Conservation (phyloP, 2,888 invertebrate genomes). For the Neoscelio sp. region DNA sequence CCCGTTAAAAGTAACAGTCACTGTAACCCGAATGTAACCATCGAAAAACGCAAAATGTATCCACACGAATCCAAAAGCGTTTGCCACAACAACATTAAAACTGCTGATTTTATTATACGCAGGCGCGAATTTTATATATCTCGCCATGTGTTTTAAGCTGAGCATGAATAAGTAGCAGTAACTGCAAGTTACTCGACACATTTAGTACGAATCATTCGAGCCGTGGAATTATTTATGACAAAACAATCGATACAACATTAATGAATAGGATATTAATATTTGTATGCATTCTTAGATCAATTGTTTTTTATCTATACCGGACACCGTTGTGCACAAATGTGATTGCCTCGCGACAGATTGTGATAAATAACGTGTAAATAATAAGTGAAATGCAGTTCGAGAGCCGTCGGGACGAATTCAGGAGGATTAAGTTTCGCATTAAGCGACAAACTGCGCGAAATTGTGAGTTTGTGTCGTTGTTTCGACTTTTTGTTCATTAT, state of each 20-base stretch:
- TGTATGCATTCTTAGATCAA: slow-evolving; percentile 18
- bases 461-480: slow-evolving; percentile 35
- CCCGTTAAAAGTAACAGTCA: no score
- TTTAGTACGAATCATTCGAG: slow-evolving; percentile 56
- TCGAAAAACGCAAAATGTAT: no score
- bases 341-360: not conserved
- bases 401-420: slow-evolving; percentile 44
- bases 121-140: slow-evolving; percentile 57
- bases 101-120: slow-evolving; percentile 52
- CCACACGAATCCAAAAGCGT: no score
- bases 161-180: slow-evolving; percentile 60
- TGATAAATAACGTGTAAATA: slow-evolving; percentile 31
- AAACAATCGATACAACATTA: slow-evolving; percentile 51
- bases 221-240: slow-evolving; percentile 54
- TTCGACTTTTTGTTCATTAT: not conserved
- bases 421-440: slow-evolving; percentile 27
- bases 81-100: not conserved
- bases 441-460: slow-evolving; percentile 30
- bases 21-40: no score
- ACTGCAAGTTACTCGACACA: slow-evolving; percentile 64
- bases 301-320: not conserved
- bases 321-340: not conserved
- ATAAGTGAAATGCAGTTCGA: slow-evolving; percentile 47
- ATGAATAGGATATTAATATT: slow-evolving; percentile 48
- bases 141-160: slow-evolving; percentile 56